Conservation (phyloP, 2,113 vertebrate species). For the Antechinus stuartii region DNA sequence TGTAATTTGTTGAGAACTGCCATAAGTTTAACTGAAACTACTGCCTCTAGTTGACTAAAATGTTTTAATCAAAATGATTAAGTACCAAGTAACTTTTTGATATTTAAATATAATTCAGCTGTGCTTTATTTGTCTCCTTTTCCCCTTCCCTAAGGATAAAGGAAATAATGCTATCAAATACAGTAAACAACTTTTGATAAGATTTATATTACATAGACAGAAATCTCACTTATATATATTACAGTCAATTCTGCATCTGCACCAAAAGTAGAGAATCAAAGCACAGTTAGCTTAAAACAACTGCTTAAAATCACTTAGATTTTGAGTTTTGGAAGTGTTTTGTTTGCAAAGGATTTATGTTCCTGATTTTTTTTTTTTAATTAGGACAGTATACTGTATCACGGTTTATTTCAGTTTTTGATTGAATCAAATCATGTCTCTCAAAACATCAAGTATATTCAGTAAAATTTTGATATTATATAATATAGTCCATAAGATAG, state of each 20-base stretch:
- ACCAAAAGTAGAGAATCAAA: background rate
- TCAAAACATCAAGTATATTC: constrained; percentile 33
- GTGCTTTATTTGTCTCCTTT: background rate
- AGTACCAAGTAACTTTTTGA: background rate
- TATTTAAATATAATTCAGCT: background rate
- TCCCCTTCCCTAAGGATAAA: background rate
- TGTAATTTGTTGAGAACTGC: background rate
- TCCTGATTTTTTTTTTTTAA: background rate
- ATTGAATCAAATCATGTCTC: background rate
- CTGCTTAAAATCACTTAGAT: background rate
- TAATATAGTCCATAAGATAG: background rate
- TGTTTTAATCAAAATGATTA: background rate
- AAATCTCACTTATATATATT: constrained; percentile 15
- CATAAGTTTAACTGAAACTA: background rate
- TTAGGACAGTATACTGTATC: background rate
- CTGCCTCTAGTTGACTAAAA: constrained; percentile 1
- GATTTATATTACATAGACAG: background rate
- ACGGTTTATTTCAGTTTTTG: constrained; percentile 6
- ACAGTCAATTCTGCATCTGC: constrained; percentile 3
- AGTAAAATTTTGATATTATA: constrained; percentile 12
- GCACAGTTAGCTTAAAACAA: background rate
- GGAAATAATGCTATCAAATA: constrained; percentile 15
- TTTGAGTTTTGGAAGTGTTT: background rate
- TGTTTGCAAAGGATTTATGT: background rate
- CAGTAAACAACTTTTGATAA: background rate